Percentiles rank a stretch among this genome's conserved stretches.
Evolutionary conservation across 2,888 invertebrate genomes (phyloP).

Genomic region (Colletes collaris): DNA sequence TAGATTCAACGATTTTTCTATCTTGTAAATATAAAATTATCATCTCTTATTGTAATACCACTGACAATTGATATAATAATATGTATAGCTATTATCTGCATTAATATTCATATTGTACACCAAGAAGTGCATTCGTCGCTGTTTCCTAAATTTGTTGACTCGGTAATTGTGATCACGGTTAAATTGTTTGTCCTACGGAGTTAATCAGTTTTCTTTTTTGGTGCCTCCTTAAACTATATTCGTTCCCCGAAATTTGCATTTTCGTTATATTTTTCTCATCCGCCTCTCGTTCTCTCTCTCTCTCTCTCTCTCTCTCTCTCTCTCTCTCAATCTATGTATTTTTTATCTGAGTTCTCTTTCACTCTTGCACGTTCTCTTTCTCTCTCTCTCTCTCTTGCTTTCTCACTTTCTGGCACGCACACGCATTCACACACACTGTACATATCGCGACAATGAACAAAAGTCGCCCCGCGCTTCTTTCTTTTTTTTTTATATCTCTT

Average conservation of each 20-base stretch:
- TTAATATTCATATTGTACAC: slow-evolving; percentile 68
- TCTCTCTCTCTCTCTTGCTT: slow-evolving; percentile 11
- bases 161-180: slow-evolving; percentile 62
- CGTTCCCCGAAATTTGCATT: slow-evolving; percentile 48
- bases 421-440: slow-evolving; percentile 29
- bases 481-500: slow-evolving; percentile 63
- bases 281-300: slow-evolving; percentile 18
- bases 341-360: neutral
- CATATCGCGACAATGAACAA: slow-evolving; percentile 51
- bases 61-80: slow-evolving; percentile 77
- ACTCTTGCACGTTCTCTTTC: slow-evolving; percentile 1
- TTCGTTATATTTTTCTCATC: slow-evolving; percentile 27
- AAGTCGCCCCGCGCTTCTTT: slow-evolving; percentile 33
- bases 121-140: slow-evolving; percentile 65
- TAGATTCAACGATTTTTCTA: slow-evolving; percentile 71
- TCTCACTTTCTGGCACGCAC: neutral
- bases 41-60: slow-evolving; percentile 81
- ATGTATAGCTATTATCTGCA: slow-evolving; percentile 68
- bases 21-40: slow-evolving; percentile 82
- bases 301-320: neutral
- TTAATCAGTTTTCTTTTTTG: slow-evolving; percentile 45
- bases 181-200: slow-evolving; percentile 53
- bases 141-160: slow-evolving; percentile 54
- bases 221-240: slow-evolving; percentile 54
- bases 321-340: neutral